These are phyloP conservation scores for Brachymystax lenok DNA, from an alignment of 2,797 vertebrate genomes.

Conservation along the genomic window DNA sequence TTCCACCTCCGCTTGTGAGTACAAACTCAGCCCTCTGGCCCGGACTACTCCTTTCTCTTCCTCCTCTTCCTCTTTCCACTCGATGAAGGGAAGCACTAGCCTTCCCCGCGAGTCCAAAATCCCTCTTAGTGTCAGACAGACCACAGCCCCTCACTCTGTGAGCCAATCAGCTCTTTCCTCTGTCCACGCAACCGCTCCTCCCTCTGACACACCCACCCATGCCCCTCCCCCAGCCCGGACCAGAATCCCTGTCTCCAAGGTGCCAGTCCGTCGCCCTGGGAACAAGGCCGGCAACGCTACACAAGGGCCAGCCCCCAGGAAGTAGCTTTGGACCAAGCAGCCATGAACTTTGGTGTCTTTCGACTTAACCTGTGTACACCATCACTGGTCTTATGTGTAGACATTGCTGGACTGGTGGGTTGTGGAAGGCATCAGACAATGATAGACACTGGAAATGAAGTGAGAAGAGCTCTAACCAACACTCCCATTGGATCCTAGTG, in stretches of 20 bases:
- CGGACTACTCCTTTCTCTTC: constrained; percentile 69
- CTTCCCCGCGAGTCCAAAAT: constrained; percentile 93
- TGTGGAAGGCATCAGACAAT: not conserved
- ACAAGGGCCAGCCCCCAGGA: constrained; percentile 84
- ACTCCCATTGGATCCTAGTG: not conserved
- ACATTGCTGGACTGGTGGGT: not conserved
- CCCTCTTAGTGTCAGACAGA: constrained; percentile 89
- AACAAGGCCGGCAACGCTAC: constrained; percentile 78
- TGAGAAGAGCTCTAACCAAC: not conserved
- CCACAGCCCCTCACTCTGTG: constrained; percentile 80
- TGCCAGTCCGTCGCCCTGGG: constrained; percentile 89
- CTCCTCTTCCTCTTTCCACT: constrained; percentile 79
- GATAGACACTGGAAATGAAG: not conserved
- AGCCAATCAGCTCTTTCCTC: constrained; percentile 82
- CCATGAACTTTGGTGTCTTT: constrained; percentile 27
- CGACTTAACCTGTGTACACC: not conserved
- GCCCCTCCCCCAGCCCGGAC: constrained; percentile 81
- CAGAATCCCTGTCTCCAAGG: constrained; percentile 96
- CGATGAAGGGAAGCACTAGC: constrained; percentile 87
- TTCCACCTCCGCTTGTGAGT: constrained; percentile 79
- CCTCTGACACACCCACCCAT: constrained; percentile 69
- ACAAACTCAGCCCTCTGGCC: constrained; percentile 76
- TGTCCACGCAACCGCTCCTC: constrained; percentile 69
- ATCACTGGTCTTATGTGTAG: not conserved
- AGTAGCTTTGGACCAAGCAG: constrained; percentile 66